phyloP scores from a whole-genome alignment of 2,113 vertebrate species.

The Corythornis cristatus region DNA sequence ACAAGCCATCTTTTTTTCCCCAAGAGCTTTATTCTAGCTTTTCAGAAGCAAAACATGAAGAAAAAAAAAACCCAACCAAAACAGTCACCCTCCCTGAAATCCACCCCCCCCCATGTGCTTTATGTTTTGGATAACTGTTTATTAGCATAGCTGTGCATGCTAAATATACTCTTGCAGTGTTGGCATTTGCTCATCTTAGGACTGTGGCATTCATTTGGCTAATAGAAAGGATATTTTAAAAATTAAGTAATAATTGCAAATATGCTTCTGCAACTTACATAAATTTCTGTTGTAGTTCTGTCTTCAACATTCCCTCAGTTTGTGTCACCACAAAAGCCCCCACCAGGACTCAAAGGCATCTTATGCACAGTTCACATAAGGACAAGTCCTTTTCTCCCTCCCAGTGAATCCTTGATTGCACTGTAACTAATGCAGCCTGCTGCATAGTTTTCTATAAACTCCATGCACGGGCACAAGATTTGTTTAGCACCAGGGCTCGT shows the following conservation, averaged over 20 bases:
- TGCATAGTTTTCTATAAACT: slow-evolving; percentile 43
- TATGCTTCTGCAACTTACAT: not conserved
- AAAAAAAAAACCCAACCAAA: not conserved
- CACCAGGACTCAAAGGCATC: slow-evolving; percentile 3
- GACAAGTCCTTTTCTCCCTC: slow-evolving; percentile 36
- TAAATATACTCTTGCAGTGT: slow-evolving; percentile 7
- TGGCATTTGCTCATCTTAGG: not conserved
- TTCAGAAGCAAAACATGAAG: not conserved
- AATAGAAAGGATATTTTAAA: not conserved
- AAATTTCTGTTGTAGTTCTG: slow-evolving; percentile 1
- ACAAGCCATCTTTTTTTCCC: not conserved
- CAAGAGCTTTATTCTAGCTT: not conserved
- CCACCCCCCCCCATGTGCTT: not conserved
- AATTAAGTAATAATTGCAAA: not conserved
- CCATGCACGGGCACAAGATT: not conserved
- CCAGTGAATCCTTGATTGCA: slow-evolving; percentile 11
- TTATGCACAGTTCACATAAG: slow-evolving; percentile 42
- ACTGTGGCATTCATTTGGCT: not conserved
- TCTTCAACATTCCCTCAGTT: not conserved
- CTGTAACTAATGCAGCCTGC: slow-evolving; percentile 13
- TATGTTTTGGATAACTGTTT: not conserved
- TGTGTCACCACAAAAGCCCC: slow-evolving; percentile 3
- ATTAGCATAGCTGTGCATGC: not conserved
- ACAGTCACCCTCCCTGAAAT: not conserved
- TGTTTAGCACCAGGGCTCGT: not conserved